Evolutionary conservation across 2,888 invertebrate genomes (phyloP).

Genomic region (Drosophila buzzatii): DNA sequence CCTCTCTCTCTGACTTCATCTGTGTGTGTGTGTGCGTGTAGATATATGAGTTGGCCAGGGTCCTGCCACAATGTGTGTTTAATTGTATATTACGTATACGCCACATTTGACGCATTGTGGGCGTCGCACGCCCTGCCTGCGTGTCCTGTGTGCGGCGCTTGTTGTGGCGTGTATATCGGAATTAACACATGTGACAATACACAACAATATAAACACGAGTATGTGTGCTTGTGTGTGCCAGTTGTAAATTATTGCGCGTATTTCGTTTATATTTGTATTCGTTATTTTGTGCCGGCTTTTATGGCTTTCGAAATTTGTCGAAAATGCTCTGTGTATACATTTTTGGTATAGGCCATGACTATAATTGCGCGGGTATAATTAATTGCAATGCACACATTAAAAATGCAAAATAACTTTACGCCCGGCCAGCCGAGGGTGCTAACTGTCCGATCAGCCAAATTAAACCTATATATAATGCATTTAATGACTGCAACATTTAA

Average conservation of each 20-base stretch:
- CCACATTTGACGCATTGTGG: slow-evolving; percentile 70
- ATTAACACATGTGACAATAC: slow-evolving; percentile 60
- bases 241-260: slow-evolving; percentile 31
- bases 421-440: slow-evolving; percentile 19
- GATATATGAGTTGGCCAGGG: slow-evolving; percentile 14
- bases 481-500: slow-evolving; percentile 40
- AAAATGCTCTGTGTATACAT: slow-evolving; percentile 36
- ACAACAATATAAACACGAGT: slow-evolving; percentile 10
- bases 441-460: slow-evolving; percentile 36
- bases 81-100: slow-evolving; percentile 74
- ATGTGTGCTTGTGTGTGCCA: slow-evolving; percentile 23
- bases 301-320: slow-evolving; percentile 43
- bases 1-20: background rate
- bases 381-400: slow-evolving; percentile 48
- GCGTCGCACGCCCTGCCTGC: slow-evolving; percentile 14
- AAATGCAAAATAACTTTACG: slow-evolving; percentile 44
- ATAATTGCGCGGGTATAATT: slow-evolving; percentile 48
- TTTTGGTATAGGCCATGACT: slow-evolving; percentile 26
- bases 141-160: slow-evolving; percentile 15
- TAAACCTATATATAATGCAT: slow-evolving; percentile 32
- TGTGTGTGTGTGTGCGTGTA: background rate
- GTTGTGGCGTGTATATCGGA: slow-evolving; percentile 59
- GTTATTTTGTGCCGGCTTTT: background rate
- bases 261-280: slow-evolving; percentile 28
- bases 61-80: slow-evolving; percentile 51